Evolutionary conservation across 2,888 invertebrate species (phyloP), one percentile per base, ranked within the genome.

Genomic region (Phengaris arion): DNA sequence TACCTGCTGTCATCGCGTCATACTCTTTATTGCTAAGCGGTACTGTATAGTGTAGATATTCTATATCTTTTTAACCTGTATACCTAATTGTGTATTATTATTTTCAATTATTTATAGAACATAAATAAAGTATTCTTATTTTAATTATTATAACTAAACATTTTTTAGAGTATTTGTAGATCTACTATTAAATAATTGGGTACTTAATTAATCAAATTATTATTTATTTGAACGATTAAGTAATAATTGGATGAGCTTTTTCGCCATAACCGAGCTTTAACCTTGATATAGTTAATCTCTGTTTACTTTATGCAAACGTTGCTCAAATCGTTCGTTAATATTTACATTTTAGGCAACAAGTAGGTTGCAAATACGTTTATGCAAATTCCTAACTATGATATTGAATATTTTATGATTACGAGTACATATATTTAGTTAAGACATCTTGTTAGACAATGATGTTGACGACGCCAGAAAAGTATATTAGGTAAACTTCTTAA

Each of bases 271-370:
- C 10, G 12, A 64, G 12, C 13, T 64, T 64, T 45, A 35, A 64
- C 35, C 64, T 64, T 64, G 64, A 64, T 64, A 35, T 64, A 64
- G 64, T 64, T 64, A 64, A 45, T 35, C 12, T 64, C 35, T 52
- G 10, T 52, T 52, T 52, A 45, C 12, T 64, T 22, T 64, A 35
- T 13, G 64, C 35, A 10, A 59, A 59, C 13, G 6, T 64, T 64
- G 64, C 64, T 64, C 35, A 64, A 22, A 64, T 64, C 35, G 64
- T 10, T 15, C 12, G 64, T 13, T 6, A 64, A 45, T 64, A 64
- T 64, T 64, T 64, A 64, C 35, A 64, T 64, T 64, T 57, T 64
- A 9, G 35, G 64, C 64, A 64, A 45, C 35, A 10, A 64, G 64
- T 64, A 35, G 13, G 64, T 64, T 64, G 13, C 12, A 35, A 64